phyloP scores from a whole-genome alignment of 2,888 invertebrate species.

The Myopa tessellatipennis region DNA sequence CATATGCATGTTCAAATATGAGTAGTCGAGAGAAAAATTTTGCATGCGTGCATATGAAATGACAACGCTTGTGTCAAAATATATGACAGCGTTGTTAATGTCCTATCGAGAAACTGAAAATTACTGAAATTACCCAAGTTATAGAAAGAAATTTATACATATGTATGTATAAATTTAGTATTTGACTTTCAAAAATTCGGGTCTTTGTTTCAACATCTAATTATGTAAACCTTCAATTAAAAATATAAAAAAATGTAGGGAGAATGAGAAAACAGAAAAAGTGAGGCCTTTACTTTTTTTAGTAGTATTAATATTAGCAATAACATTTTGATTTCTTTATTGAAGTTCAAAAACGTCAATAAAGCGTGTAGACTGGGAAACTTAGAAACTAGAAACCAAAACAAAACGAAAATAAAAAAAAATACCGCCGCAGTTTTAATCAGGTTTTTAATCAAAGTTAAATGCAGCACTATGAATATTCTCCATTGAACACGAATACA shows the following conservation, averaged over 20 bases:
- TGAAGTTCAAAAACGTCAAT: no score
- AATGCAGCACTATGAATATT: constrained; percentile 2
- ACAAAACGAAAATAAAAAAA: constrained; percentile 4
- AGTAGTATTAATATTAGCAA: no score
- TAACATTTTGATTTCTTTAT: no score
- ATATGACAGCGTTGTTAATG: not conserved
- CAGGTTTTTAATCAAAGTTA: not conserved
- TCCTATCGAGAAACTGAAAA: not conserved
- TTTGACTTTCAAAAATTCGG: no score
- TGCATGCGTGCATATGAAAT: no score
- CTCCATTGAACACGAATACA: constrained; percentile 7
- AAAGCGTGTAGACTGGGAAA: no score
- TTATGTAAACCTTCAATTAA: no score
- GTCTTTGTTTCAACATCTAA: no score
- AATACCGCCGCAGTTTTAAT: not conserved
- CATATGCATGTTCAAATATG: not conserved
- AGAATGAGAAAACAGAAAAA: no score
- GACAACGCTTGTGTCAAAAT: not conserved
- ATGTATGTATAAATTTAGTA: not conserved
- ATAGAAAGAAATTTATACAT: not conserved
- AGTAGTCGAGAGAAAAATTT: not conserved
- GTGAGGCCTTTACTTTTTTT: no score
- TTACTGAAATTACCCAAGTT: not conserved
- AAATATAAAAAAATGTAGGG: no score
- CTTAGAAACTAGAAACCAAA: constrained; percentile 6